phyloP scores from a whole-genome alignment of 1,140 invertebrate genomes.

The Macrosteles quadrilineatus region DNA sequence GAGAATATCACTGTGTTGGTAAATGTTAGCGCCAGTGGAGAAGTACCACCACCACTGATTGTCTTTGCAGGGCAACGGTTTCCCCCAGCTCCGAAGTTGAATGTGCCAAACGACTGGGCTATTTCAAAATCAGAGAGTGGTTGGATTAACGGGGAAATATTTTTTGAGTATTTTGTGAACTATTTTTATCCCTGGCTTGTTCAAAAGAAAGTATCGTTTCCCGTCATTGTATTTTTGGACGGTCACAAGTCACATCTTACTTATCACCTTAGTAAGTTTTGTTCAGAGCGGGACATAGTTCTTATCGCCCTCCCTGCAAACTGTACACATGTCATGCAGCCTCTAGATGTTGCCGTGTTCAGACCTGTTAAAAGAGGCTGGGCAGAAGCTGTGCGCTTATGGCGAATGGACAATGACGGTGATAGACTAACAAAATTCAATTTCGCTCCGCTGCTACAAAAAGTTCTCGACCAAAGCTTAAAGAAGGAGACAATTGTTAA shows the following conservation, averaged over 20 bases:
- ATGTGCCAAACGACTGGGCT: neutral
- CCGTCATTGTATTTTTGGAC: slow-evolving; percentile 51
- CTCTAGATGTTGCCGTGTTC: neutral
- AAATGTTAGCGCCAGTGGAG: neutral
- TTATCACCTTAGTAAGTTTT: neutral
- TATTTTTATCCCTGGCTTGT: slow-evolving; percentile 36
- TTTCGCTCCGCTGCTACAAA: too few relatives aligned
- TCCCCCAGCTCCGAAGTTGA: neutral
- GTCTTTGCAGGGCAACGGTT: neutral
- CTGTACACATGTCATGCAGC: neutral
- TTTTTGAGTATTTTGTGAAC: slow-evolving; percentile 38
- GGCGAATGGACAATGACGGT: too few relatives aligned
- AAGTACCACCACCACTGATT: neutral
- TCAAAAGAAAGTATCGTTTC: slow-evolving; percentile 38
- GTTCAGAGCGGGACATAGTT: neutral
- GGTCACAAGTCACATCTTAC: slow-evolving; percentile 45
- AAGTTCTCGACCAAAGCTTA: too few relatives aligned
- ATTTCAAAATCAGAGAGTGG: neutral
- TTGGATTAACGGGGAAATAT: too few relatives aligned
- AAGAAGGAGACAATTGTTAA: too few relatives aligned
- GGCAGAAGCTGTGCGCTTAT: too few relatives aligned
- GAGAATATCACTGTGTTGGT: neutral
- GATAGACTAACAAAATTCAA: too few relatives aligned
- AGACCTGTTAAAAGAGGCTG: neutral
- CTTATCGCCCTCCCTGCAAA: neutral